Evolutionary conservation across 1,140 invertebrate species (phyloP).

Genomic region (Glomeris maerens): DNA sequence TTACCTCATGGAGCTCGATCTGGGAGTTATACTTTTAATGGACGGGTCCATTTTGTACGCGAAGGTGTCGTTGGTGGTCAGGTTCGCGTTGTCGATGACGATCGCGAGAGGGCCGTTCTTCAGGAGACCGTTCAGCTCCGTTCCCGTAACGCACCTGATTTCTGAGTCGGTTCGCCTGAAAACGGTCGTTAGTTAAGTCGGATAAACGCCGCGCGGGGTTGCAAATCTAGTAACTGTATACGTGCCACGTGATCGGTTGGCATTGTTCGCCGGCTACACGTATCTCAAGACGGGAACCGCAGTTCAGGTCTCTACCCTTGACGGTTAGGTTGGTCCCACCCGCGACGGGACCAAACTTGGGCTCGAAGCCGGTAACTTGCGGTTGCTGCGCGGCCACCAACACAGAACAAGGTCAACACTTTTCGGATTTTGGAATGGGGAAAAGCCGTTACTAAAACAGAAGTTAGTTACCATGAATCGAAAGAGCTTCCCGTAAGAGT

Average conservation of each 20-base stretch:
- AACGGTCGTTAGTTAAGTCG: neutral
- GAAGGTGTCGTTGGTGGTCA: conserved; percentile 11
- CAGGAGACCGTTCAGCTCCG: neutral
- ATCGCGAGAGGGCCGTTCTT: neutral
- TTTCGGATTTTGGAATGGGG: neutral
- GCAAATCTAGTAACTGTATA: conserved; percentile 4
- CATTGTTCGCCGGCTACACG: conserved; percentile 11
- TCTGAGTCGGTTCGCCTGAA: neutral
- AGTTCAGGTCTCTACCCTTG: conserved; percentile 18
- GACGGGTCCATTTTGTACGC: conserved; percentile 15
- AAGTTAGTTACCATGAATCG: conserved; percentile 14
- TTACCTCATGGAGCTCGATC: conserved; percentile 8
- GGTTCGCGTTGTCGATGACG: conserved; percentile 12
- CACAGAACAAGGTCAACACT: conserved; percentile 22
- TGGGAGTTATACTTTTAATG: conserved; percentile 10
- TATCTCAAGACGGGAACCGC: conserved; percentile 14
- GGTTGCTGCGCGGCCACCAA: conserved; percentile 14
- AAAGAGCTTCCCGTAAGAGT: conserved; percentile 9
- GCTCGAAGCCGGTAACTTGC: conserved; percentile 12
- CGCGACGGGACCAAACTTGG: conserved; percentile 17
- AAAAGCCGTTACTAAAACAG: neutral
- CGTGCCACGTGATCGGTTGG: neutral
- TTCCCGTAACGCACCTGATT: conserved; percentile 2
- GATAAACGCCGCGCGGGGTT: neutral
- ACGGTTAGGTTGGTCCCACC: conserved; percentile 21